A percentile compares a stretch with the other conserved stretches of the same genome.
These are phyloP conservation scores for Clitarchus hookeri DNA, from an alignment of 2,888 invertebrate species.

Conservation along the genomic window DNA sequence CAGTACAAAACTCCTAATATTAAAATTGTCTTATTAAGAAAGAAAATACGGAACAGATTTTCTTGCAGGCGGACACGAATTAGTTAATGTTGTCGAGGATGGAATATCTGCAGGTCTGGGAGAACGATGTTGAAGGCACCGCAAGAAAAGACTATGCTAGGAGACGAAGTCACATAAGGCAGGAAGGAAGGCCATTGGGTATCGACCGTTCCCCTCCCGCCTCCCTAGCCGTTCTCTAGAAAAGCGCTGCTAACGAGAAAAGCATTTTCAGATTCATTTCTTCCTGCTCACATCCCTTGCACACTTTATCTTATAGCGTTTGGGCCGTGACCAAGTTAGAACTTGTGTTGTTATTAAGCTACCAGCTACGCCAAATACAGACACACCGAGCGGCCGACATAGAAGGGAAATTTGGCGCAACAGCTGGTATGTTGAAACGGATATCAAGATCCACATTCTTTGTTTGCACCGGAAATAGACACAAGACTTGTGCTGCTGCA, in stretches of 20 bases:
- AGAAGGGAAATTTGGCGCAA: background rate
- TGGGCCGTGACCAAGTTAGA: background rate
- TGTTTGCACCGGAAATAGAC: background rate
- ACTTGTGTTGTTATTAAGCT: background rate
- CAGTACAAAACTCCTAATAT: no score
- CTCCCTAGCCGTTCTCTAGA: background rate
- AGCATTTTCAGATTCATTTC: slow-evolving; percentile 14
- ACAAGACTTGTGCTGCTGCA: background rate
- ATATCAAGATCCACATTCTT: background rate
- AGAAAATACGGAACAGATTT: no score
- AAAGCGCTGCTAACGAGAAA: background rate
- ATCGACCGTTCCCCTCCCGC: background rate
- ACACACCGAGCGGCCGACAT: background rate
- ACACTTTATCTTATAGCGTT: background rate
- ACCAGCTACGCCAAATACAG: background rate
- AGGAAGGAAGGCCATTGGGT: background rate
- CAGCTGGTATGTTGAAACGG: background rate
- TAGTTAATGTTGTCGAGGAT: background rate
- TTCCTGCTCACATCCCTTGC: background rate
- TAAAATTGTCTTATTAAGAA: no score
- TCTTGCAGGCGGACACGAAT: background rate
- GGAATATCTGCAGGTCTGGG: background rate
- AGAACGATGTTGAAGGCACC: background rate
- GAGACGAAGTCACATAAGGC: background rate
- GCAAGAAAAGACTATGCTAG: background rate